Base-by-base conservation (phyloP, 2,113 vertebrate species). In the Suncus etruscus region DNA sequence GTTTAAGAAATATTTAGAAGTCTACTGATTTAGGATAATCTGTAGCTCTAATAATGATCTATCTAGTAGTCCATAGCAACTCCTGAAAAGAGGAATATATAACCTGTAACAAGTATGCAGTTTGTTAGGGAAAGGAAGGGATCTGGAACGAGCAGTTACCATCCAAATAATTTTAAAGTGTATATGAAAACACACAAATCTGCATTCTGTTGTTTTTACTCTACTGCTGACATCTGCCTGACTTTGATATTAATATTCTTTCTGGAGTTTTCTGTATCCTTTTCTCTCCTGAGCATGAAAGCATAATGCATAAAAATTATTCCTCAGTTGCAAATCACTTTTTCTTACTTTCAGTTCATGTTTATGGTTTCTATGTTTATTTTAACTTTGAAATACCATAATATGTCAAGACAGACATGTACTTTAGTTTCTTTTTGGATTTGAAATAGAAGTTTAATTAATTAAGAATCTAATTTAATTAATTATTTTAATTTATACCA, bases 381-480 rank as follows among this genome's bases (percentile, higher is more conserved):
- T 89, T 80, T 78, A 91, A 82, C 39, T 81, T 80, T 39, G 20
- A 86, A 39, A 77, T 81, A 54, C 51, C 58, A 61, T 22, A 61
- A 89, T 89, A 89, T 81, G 31, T 87, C 78, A 91, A 80, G 31
- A 70, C 12, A 87, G 65, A 48, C 27, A 69, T 12, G 68, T 89
- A 63, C 4, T 86, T 83, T 80, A 39, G n/a, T 32, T 66, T 78
- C 45, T 61, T 61, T 16, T 72, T 63, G 25, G 47, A 20, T 54
- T 65, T 54, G 39, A 94, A 94, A 78, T 63, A 80, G 75, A 92
- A 25, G 6, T 91, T 91, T 84, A 83, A 89, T 83, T 61, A 61
- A 61, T 61, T 61, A 61, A 61, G 58, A 61, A 18, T 16, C 58
- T 61, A 61, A 61, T 61, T 61, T 61, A 61, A 61, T 61, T 20